These are phyloP conservation scores for Pangasius macronema DNA, from an alignment of 2,797 vertebrate species.

Conservation along the genomic window DNA sequence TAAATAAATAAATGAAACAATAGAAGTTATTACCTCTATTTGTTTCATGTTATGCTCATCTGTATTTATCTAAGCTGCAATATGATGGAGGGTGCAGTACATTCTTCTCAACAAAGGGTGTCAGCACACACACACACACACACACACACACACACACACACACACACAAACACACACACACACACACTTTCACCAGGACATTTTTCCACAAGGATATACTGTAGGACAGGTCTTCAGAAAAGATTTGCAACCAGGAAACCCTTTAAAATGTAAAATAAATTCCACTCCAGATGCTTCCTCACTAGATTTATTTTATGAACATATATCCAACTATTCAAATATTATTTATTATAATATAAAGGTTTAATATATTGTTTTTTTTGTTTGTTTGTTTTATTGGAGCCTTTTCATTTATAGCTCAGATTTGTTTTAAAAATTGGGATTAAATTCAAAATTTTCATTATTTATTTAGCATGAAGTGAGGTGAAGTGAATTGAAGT, in stretches of 20 bases:
- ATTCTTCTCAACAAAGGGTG: constrained; percentile 19
- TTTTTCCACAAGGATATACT: background rate
- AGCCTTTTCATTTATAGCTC: background rate
- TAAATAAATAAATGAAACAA: background rate
- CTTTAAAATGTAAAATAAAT: background rate
- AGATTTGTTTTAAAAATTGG: background rate
- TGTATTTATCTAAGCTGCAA: background rate
- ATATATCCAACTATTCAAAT: background rate
- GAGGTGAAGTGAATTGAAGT: no score
- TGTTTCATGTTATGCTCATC: background rate
- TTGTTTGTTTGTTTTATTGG: background rate
- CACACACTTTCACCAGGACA: background rate
- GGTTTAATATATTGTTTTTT: background rate
- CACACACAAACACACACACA: background rate
- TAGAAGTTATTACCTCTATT: background rate
- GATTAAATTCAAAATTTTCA: no score
- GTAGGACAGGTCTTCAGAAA: background rate
- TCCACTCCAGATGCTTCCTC: no score
- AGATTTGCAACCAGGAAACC: background rate
- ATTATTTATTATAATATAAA: background rate
- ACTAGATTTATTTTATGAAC: no score
- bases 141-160: background rate
- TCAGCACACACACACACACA: background rate
- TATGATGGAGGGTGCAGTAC: constrained; percentile 2
- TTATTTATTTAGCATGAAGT: background rate